Base-by-base conservation (phyloP, 1,140 invertebrate species). In the Arion vulgaris region DNA sequence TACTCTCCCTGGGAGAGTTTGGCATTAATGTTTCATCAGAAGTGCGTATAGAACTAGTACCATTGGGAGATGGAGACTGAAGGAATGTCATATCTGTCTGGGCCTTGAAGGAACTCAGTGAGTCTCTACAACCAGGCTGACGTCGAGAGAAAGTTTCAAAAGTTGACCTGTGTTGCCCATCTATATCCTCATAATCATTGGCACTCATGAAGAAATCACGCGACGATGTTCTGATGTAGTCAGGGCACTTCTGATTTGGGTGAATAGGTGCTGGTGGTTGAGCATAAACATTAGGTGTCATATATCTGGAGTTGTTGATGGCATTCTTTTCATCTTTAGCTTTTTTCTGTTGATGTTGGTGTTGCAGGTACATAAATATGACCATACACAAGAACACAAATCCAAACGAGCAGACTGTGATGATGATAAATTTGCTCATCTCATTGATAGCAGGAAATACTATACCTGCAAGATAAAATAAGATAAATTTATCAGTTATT, bases 381-480 rank as follows among this genome's bases (percentile, higher is more conserved):
- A 86, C 87, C 83, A 89, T 84, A 62, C 87, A 88, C 17, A 89
- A 82, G 83, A 89, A 89, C 23, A 89, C 85, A 49, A 88, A 86
- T 9, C 85, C 88, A 69, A 88, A 89, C 0, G 87, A 87, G 69
- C 88, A 88, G 32, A 88, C 85, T 2, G 87, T 86, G 62, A 88
- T 88, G 69, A 89, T 88, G 17, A 89, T 74, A 38, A 89, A 88
- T 53, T 87, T 85, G 41, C 85, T 89, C 87, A 88, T 89, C 62
- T 87, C 85, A 74, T 88, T 86, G 51, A 89, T 88, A 1, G 86
- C 75, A 28, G 89, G 85, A 51, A 87, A 83, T 9, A 83, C 80
- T 28, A 87, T 79, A 76, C 87, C 88, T 88, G 85, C 39, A 87
- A 84, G 17, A 39, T 4, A 28, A 62, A 76, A 62, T 23, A 51